phyloP scores from a whole-genome alignment of 2,888 invertebrate genomes.

The Diplolepis rosae region DNA sequence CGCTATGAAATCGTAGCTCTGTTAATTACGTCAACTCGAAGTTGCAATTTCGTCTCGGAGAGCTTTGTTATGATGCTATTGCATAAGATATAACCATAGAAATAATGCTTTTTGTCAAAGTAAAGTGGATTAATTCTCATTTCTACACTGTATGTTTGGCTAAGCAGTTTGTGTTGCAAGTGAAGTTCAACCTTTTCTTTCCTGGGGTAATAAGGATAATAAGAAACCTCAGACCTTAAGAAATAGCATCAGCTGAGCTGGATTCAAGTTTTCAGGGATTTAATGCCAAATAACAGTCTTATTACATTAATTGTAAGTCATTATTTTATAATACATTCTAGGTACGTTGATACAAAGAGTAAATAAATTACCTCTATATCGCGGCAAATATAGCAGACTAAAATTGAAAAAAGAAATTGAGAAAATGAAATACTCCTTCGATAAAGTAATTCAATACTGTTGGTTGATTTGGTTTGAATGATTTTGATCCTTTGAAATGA shows the following conservation, averaged over 20 bases:
- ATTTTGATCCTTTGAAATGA: conserved; percentile 1
- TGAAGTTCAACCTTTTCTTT: conserved; percentile 31
- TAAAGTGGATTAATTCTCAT: conserved; percentile 24
- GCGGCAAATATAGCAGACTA: not conserved
- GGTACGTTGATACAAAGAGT: conserved; percentile 3
- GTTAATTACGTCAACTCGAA: conserved; percentile 47
- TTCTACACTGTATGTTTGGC: conserved; percentile 2
- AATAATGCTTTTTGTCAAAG: conserved; percentile 23
- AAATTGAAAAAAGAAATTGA: not conserved
- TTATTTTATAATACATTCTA: conserved; percentile 12
- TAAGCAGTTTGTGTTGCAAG: conserved; percentile 23
- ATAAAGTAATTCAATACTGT: not conserved
- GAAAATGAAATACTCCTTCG: too few species aligned
- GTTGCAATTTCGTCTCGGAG: conserved; percentile 34
- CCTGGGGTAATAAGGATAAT: conserved; percentile 26
- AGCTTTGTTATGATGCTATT: conserved; percentile 11
- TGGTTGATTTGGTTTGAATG: not conserved
- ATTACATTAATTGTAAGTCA: conserved; percentile 10
- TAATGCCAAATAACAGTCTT: conserved; percentile 8
- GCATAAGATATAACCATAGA: conserved; percentile 2
- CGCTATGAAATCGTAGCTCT: conserved; percentile 46
- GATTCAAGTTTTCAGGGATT: conserved; percentile 24
- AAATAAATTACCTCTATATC: conserved; percentile 10
- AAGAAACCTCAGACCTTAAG: conserved; percentile 22
- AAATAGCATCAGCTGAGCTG: conserved; percentile 22